Evolutionary conservation across 2,888 invertebrate species (phyloP).

Genomic region (Nomada fucata): DNA sequence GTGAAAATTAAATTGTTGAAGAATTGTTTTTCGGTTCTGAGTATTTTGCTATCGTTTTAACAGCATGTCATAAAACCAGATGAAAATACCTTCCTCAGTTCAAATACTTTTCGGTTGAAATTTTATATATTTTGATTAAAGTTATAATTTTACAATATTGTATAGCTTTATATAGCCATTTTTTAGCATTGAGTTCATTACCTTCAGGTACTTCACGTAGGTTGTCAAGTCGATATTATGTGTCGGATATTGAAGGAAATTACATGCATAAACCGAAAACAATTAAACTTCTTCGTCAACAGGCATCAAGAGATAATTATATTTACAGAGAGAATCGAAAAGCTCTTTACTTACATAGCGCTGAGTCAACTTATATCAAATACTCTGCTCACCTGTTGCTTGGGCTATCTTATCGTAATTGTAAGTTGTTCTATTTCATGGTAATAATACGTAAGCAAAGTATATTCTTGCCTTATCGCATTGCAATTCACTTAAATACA

Average conservation of each 20-base stretch:
- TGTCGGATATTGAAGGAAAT: conserved; percentile 38
- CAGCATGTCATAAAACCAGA: no score
- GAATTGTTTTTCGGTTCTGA: no score
- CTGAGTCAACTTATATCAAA: conserved; percentile 65
- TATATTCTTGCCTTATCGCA: background rate
- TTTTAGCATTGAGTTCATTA: background rate
- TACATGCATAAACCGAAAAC: background rate
- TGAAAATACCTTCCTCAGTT: no score
- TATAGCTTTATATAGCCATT: background rate
- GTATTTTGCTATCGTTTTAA: no score
- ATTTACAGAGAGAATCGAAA: conserved; percentile 55
- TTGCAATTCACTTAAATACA: background rate
- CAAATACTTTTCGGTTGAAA: no score
- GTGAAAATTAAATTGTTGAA: no score
- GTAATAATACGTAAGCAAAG: background rate
- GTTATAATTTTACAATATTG: background rate
- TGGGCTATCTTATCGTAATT: conserved; percentile 65
- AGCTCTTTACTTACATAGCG: conserved; percentile 59
- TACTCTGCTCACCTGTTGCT: conserved; percentile 61
- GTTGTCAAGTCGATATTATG: conserved; percentile 66
- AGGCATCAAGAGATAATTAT: conserved; percentile 61
- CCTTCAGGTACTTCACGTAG: conserved; percentile 65
- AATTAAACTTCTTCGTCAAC: conserved; percentile 47
- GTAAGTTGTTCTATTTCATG: conserved; percentile 22
- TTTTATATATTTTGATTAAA: no score